Evolutionary conservation across 2,113 vertebrate species (phyloP), one percentile per base, ranked within the genome.

Genomic region (Trematomus loennbergii): DNA sequence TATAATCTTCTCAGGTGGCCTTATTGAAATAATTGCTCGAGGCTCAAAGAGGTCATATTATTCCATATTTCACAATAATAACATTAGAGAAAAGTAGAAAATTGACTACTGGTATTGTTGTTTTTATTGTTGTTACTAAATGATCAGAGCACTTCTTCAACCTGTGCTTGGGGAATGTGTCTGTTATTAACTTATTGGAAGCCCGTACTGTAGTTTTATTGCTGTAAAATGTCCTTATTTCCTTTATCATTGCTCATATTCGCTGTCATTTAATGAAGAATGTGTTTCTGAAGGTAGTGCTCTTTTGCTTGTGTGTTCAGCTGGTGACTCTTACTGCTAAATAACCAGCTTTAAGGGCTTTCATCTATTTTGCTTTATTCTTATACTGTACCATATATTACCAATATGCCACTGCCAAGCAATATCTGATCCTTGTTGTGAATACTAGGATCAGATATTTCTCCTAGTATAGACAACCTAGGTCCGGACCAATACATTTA

Each of bases 261-360:
- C 12, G 9, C 54, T 59, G 63, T 50, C 53, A 29, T 3, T 67
- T 12, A 2, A n/a, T 13, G 8, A 59, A 53, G 71, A 15, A 55
- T 46, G 48, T 2, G 17, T 48, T 78, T 25, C 20, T 48, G 8
- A 49, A n/a, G 72, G 20, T 12, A 2, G 22, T 0, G 5, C 12
- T n/a, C 22, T 43, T 17, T 48, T 7, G 4, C 29, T 29, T 6
- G 40, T 16, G 53, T 48, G 62, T 49, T 58, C 18, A 17, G 7
- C 25, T 50, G n/a, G 25, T 59, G 63, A 49, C n/a, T 16, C 15
- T 45, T 29, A 25, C 15, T 46, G 33, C 52, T 53, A 46, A 73
- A 62, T 52, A 72, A 48, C 22, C 68, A n/a, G 11, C 60, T 46
- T 54, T 63, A 18, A 53, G 53, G 46, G 52, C 52, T 13, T 12